Evolutionary conservation across 1,140 invertebrate genomes (phyloP).

Genomic region (Triops cancriformis): DNA sequence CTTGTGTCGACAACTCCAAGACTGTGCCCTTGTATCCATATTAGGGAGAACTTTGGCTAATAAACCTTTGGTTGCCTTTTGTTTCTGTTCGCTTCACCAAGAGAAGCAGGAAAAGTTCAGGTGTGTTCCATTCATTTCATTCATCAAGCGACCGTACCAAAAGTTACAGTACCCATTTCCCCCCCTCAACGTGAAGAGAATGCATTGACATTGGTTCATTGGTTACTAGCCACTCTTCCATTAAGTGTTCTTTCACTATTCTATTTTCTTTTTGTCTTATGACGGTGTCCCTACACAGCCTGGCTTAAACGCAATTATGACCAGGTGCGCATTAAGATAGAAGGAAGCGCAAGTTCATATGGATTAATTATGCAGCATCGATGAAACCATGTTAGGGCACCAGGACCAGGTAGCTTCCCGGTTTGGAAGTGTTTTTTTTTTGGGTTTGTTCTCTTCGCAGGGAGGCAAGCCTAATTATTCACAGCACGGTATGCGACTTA

Average conservation of each 20-base stretch:
- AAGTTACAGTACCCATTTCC: not conserved
- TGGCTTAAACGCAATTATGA: not conserved
- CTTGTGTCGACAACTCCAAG: not conserved
- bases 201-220: too few species aligned
- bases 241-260: too few species aligned
- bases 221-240: too few species aligned
- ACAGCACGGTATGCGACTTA: constrained; percentile 9
- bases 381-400: not conserved
- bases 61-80: not conserved
- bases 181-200: too few species aligned
- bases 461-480: not conserved
- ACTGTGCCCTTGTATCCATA: not conserved
- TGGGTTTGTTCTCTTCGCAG: not conserved
- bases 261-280: too few species aligned
- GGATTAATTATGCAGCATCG: constrained; percentile 10
- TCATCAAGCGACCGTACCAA: not conserved
- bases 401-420: too few species aligned
- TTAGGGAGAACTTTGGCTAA: not conserved
- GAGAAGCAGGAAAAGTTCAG: not conserved
- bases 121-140: not conserved
- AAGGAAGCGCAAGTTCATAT: not conserved
- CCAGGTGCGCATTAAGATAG: not conserved
- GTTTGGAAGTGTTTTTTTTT: not conserved
- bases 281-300: too few species aligned
- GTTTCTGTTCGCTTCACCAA: not conserved